Conservation (phyloP, 2,797 vertebrate genomes). For the Syndactyla subalaris region DNA sequence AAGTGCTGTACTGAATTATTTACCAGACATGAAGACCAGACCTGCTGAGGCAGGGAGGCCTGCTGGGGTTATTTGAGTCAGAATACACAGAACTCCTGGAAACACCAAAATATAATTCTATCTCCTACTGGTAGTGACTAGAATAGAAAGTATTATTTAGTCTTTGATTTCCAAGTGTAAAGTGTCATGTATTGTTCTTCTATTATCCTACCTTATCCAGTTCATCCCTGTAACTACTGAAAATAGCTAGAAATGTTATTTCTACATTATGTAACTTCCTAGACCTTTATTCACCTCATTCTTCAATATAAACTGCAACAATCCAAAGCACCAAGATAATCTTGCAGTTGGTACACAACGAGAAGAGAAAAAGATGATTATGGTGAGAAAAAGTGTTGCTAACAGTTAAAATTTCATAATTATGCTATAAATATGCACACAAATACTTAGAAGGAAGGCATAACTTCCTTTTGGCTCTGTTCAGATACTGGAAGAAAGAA, state of each 20-base stretch:
- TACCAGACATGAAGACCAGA: not conserved
- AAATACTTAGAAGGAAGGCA: not conserved
- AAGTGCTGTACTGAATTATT: not conserved
- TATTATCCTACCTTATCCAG: not conserved
- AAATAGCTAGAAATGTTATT: not conserved
- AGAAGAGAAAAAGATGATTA: not conserved
- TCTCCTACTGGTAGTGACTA: not conserved
- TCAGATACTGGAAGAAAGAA: not conserved
- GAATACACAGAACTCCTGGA: not conserved
- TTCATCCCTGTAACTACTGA: not conserved
- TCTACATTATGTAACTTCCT: not conserved
- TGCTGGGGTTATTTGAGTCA: not conserved
- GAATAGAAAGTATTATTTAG: not conserved
- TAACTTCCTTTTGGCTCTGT: slow-evolving; percentile 36
- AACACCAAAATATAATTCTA: not conserved
- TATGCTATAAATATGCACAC: not conserved
- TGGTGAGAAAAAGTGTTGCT: not conserved
- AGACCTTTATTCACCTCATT: not conserved
- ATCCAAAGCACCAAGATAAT: not conserved
- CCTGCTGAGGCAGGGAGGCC: not conserved
- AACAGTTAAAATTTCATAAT: not conserved
- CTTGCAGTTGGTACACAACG: not conserved
- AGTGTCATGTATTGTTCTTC: not conserved
- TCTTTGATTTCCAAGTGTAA: not conserved
- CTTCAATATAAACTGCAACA: not conserved